Conservation (phyloP, 2,888 invertebrate species). For the Lasioglossum malachurum region DNA sequence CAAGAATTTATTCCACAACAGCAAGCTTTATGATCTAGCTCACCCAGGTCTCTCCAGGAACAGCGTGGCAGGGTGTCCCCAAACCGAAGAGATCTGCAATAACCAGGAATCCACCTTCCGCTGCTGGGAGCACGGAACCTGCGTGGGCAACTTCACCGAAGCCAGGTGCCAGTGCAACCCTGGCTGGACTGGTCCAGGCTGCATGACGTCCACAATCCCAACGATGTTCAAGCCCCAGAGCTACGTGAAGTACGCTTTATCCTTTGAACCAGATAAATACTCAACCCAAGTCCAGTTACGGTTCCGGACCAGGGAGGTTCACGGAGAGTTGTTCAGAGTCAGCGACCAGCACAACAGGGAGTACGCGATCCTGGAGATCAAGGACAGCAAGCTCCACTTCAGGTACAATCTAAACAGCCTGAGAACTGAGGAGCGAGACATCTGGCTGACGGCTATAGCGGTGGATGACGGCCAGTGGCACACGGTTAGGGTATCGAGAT, state of each 20-base stretch:
- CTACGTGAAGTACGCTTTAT: conserved; percentile 98
- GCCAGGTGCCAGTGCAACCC: conserved; percentile 97
- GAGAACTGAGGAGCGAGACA: conserved; percentile 95
- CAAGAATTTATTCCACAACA: conserved; percentile 97
- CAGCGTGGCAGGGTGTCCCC: conserved; percentile 95
- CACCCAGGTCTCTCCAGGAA: conserved; percentile 95
- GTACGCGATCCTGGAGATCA: conserved; percentile 96
- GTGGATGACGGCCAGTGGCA: conserved; percentile 99
- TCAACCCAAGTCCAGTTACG: conserved; percentile 96
- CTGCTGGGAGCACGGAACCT: conserved; percentile 97
- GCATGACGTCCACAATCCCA: conserved; percentile 93
- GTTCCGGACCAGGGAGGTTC: conserved; percentile 96
- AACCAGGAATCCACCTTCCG: conserved; percentile 93
- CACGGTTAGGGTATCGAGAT: conserved; percentile 95
- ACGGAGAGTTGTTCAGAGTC: conserved; percentile 97
- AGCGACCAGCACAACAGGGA: conserved; percentile 97
- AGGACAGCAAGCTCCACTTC: conserved; percentile 95
- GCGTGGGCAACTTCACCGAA: conserved; percentile 95
- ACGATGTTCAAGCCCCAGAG: conserved; percentile 97
- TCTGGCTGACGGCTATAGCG: conserved; percentile 95
- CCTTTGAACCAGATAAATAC: conserved; percentile 96
- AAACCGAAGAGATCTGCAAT: conserved; percentile 96
- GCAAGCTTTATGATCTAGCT: conserved; percentile 97
- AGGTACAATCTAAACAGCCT: conserved; percentile 96
- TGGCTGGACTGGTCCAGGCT: conserved; percentile 97